A percentile compares a stretch with the other conserved stretches of the same genome.
phyloP scores from a whole-genome alignment of 2,797 vertebrate species.

The Acridotheres tristis region DNA sequence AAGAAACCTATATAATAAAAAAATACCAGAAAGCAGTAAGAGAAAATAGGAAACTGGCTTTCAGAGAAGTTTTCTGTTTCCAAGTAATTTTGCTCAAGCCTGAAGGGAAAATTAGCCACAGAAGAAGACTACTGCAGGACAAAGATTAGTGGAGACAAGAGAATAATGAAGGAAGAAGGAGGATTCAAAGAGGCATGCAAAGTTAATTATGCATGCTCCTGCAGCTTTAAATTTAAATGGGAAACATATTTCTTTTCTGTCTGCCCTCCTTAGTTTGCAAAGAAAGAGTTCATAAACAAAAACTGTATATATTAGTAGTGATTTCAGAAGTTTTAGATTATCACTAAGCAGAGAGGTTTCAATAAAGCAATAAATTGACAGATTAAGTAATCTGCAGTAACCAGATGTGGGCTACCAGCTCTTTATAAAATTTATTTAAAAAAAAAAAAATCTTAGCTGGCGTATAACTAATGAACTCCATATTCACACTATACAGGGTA shows the following conservation, averaged over 20 bases:
- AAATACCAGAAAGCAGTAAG: neutral
- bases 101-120: slow-evolving; percentile 20
- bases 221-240: neutral
- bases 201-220: slow-evolving; percentile 7
- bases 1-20: neutral
- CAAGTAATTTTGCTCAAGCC: slow-evolving; percentile 1
- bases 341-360: neutral
- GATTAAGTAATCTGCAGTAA: neutral
- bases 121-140: neutral
- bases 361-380: neutral
- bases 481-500: neutral
- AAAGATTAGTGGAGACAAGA: slow-evolving; percentile 17
- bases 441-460: neutral
- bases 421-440: neutral
- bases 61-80: neutral
- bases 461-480: neutral
- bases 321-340: neutral
- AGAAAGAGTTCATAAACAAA: neutral
- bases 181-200: neutral
- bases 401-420: neutral
- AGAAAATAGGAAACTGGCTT: neutral
- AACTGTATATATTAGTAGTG: neutral
- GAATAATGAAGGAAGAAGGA: slow-evolving; percentile 13
- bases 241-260: neutral
- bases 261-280: neutral